Evolutionary conservation across 1,140 invertebrate genomes (phyloP), one percentile per base, ranked within the genome.

Genomic region (Drosophila equinoxialis): DNA sequence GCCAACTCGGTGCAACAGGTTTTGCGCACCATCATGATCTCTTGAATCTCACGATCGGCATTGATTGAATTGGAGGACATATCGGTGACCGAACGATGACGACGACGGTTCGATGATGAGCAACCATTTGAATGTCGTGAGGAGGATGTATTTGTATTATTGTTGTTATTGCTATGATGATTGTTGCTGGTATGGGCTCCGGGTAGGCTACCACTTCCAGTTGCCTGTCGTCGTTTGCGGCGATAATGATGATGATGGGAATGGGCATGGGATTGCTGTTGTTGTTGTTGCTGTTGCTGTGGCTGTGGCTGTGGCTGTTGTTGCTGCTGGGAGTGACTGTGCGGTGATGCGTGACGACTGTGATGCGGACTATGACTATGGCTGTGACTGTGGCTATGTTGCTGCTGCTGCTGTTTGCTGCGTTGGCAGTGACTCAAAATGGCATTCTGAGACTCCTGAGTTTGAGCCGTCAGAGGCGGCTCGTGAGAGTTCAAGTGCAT

Each of bases 61-160:
- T 84, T 83, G 10, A 87, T 68, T 14, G 81, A 81, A 2, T 87
- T 73, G 58, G 71, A 77, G 33, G 91, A 91, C 10, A 92, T 61
- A 54, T 92, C 91, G 5, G 91, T 92, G 0, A 86, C 85, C 0
- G 91, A 92, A 26, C 87, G 90, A 76, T 92, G 91, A 0, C 90
- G 84, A 4, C 90, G 86, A 67, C 81, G 45, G 23, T 51, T 51
- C 45, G 45, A 51, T 10, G 45, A 51, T 20, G 45, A 51, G 17
- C 17, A 51, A 5, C 45, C 45, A 23, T 51, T 51, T 8, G 45
- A 51, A 51, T 51, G 45, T 0, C 45, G 17, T 17, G 45, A 51
- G 3, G 45, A 51, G 45, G 45, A 51, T 51, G 45, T 11, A 51
- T 51, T 51, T 23, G 17, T 51, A 6, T 51, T 51, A 2, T 17